Evolutionary conservation across 2,113 vertebrate genomes (phyloP), one percentile per base, ranked within the genome.

Genomic region (Nycticebus coucang): DNA sequence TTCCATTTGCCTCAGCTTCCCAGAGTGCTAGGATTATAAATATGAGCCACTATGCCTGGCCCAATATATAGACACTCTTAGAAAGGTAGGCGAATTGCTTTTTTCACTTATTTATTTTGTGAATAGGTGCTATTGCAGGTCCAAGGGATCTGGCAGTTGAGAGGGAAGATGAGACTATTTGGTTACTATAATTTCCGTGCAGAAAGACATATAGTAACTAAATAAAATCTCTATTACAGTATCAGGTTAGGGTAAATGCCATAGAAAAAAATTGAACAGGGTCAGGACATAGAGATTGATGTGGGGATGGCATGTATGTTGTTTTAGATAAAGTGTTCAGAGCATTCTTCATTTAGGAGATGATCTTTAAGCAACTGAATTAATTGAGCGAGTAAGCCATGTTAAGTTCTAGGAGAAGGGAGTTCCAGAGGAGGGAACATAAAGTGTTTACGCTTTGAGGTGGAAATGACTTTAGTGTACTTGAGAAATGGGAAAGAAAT

Each of bases 401-500:
- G 33, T 66, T 94, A 83, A 75, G 57, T 50, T 92, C 9, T 72
- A 77, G 50, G 81, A 89, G 59, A 68, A 60, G 80, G 86, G 59
- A 95, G 55, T 93, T 66, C 26, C 57, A 75, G 19, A 35, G 83
- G 11, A 84, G 64, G 62, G 50, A 89, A 80, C 28, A 74, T 93
- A 28, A 60, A 60, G 30, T 87, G 33, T 71, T 88, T 37, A 69
- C 33, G 15, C 28, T n/a, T 55, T 84, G 62, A 77, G 33, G 26
- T 91, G 50, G 53, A 89, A 94, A 35, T 78, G 50, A 80, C 33
- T 50, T 82, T 60, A 37, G 37, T 84, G 28, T 82, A 18, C 26
- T 90, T 96, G 64, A 92, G 85, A 91, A 90, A 62, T 77, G 66
- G 81, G 77, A 91, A 94, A 64, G 30, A 80, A 79, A 69, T 83